Conservation (phyloP, 2,888 invertebrate species). For the Conomelus anceps region DNA sequence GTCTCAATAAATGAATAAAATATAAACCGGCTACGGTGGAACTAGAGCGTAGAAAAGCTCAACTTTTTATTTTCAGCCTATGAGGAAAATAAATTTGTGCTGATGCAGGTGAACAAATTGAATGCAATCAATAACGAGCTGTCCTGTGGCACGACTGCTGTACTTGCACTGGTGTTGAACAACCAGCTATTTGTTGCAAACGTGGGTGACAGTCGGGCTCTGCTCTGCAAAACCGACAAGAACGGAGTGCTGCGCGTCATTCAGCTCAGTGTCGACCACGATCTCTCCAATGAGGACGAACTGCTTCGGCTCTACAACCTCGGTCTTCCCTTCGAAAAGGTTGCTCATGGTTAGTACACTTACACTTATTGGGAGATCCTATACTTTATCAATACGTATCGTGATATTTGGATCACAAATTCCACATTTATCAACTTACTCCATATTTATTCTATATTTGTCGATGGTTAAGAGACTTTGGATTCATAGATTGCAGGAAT, state of each 20-base stretch:
- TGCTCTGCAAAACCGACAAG: constrained; percentile 70
- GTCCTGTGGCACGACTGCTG: constrained; percentile 75
- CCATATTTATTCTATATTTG: too few species aligned
- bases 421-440: too few species aligned
- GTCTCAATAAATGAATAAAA: too few species aligned
- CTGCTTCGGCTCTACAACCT: constrained; percentile 65
- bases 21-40: too few species aligned
- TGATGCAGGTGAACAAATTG: constrained; percentile 54
- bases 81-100: too few species aligned
- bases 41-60: too few species aligned
- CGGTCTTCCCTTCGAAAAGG: constrained; percentile 62
- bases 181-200: constrained; percentile 80
- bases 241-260: constrained; percentile 70
- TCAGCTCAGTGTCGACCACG: constrained; percentile 79
- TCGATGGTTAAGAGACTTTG: too few species aligned
- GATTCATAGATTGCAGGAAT: too few species aligned
- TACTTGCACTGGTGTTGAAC: constrained; percentile 69
- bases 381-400: too few species aligned
- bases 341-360: constrained; percentile 49
- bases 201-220: constrained; percentile 73
- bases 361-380: too few species aligned
- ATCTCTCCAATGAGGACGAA: constrained; percentile 79
- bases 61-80: too few species aligned
- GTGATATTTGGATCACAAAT: too few species aligned
- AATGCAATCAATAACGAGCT: constrained; percentile 70